A percentile compares a stretch with the other conserved stretches of the same genome.
phyloP scores from a whole-genome alignment of 2,888 invertebrate species.

The Ernsta delagoae region DNA sequence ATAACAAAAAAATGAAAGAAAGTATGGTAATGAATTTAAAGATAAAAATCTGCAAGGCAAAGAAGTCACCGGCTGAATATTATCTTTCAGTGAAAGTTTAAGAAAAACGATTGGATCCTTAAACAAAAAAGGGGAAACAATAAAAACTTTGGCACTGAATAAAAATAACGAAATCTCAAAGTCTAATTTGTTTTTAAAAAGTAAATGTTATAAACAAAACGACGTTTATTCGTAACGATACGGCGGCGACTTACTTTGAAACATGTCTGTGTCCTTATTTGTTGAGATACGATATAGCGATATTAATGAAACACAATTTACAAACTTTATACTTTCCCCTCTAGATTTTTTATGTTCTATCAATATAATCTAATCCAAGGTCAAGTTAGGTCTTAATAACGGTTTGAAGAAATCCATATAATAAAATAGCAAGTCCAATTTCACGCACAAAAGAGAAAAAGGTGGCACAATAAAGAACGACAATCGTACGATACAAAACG shows the following conservation, averaged over 20 bases:
- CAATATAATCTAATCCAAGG: no score
- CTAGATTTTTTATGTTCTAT: no score
- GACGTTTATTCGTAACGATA: conserved; percentile 42
- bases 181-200: conserved; percentile 69
- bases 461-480: conserved; percentile 46
- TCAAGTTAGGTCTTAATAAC: no score
- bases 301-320: no score
- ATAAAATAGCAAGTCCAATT: conserved; percentile 10
- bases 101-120: conserved; percentile 24
- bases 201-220: conserved; percentile 49
- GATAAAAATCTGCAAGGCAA: conserved; percentile 69
- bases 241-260: conserved; percentile 36
- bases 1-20: conserved; percentile 49
- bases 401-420: conserved; percentile 8
- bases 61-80: conserved; percentile 59
- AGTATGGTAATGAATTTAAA: conserved; percentile 74
- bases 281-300: no score
- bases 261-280: no score
- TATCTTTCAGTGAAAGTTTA: conserved; percentile 51
- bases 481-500: conserved; percentile 49
- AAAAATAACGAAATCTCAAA: conserved; percentile 72
- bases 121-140: conserved; percentile 64
- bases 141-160: conserved; percentile 77
- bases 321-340: neutral
- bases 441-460: conserved; percentile 14